Base-by-base conservation (phyloP, 2,113 vertebrate genomes). In the Romanogobio albipinnatus region DNA sequence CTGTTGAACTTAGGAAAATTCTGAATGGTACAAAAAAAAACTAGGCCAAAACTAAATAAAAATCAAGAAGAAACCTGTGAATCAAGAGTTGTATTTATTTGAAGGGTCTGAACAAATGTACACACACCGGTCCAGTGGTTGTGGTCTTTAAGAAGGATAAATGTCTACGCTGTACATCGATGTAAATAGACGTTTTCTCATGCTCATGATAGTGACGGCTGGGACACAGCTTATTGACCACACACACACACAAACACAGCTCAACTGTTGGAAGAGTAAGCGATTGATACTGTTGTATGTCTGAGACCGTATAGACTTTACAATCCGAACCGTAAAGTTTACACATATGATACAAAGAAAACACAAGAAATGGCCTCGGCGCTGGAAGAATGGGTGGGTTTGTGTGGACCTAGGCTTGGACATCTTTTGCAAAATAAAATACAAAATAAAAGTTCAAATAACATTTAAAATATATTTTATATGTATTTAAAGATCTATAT, bases 381-480 rank as follows among this genome's bases (percentile, higher is more conserved):
- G 90, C 88, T 90, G 74, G 86, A 92, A 88, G 89, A 90, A 90
- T 90, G 90, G 75, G 91, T 93, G 91, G 91, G 89, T 90, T 90
- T 90, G 90, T 89, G 66, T 88, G 87, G 88, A 87, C 76, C 92
- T 92, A 43, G 17, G 17, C 7, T 90, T 87, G 90, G 88, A 90
- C 53, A 89, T 88, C 88, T 92, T 91, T 92, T 90, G 85, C 24
- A 71, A 68, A 84, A 80, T 47, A 91, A 94, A 93, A 87, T 93
- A 93, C 88, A 91, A 94, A 94, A 93, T 89, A 93, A 95, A 94
- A 92, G 49, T 93, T 93, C 88, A 93, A 92, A 94, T 94, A 94
- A 95, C 94, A 95, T 94, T 95, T 93, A 94, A 94, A 91, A 81
- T 94, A 89, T 94, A 94, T 94, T 94, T 94, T 93, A 94, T 94